phyloP scores from a whole-genome alignment of 2,113 vertebrate species.

The Miniopterus natalensis region DNA sequence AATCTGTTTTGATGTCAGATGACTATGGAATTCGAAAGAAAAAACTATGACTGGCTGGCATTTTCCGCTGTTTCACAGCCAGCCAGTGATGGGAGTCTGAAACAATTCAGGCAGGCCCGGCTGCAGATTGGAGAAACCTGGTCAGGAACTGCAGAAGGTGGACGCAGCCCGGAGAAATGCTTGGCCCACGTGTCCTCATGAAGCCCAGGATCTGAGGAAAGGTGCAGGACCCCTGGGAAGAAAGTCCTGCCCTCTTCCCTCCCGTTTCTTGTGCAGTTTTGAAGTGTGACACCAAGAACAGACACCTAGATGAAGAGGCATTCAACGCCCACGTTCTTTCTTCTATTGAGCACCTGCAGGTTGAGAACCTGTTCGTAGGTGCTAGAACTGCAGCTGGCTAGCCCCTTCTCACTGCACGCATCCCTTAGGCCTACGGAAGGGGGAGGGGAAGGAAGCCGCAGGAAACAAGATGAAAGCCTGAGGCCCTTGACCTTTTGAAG shows the following conservation, averaged over 20 bases:
- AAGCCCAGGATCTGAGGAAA: not conserved
- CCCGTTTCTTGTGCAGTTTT: no score
- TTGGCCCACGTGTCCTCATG: fast-evolving
- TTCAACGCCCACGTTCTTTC: not conserved
- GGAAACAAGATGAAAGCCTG: not conserved
- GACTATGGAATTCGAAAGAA: slow-evolving; percentile 51
- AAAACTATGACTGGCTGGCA: slow-evolving; percentile 70
- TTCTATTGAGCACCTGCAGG: not conserved
- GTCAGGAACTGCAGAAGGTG: not conserved
- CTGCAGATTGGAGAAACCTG: slow-evolving; percentile 31
- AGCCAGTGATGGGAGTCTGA: slow-evolving; percentile 58
- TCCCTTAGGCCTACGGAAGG: not conserved
- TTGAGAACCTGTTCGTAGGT: not conserved
- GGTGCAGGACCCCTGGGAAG: not conserved
- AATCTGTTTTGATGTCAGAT: slow-evolving; percentile 59
- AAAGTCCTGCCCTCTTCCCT: not conserved
- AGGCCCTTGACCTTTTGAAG: not conserved
- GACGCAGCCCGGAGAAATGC: not conserved
- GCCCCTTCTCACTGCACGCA: not conserved
- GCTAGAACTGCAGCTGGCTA: not conserved
- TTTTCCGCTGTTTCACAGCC: slow-evolving; percentile 69
- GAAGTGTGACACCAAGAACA: not conserved
- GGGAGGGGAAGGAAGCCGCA: fast-evolving
- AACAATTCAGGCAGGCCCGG: slow-evolving; percentile 52
- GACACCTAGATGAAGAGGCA: not conserved